Base-by-base conservation (phyloP, 1,140 invertebrate genomes). In the Macrocentrus cingulum region DNA sequence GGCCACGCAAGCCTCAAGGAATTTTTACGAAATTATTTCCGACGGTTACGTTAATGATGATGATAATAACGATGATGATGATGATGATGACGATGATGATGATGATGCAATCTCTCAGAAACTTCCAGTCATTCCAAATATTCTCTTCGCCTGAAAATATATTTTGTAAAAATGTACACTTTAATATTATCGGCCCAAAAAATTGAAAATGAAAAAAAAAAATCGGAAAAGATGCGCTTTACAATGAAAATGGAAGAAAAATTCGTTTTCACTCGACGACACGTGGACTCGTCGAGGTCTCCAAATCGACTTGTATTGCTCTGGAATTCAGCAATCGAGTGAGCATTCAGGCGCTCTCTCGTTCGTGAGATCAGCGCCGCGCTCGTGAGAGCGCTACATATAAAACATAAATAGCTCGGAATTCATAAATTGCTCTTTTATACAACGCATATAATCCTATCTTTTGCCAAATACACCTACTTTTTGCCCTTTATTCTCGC, bases 361-460 rank as follows among this genome's bases (percentile, higher is more conserved):
- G 15, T 51, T 15, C 9, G 34, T 32, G 13, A 25, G 25, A 13
- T 34, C 49, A n/a, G 49, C 25, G 18, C 25, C 8, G 18, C 25
- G 49, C 32, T 29, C 25, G 51, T 42, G 37, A 53, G 37, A 53
- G 34, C 36, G 36, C 16, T 53, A 41, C 37, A 23, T 53, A 41
- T n/a, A n/a, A n/a, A n/a, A n/a, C 37, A 41, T 62, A 62, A 62
- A 62, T 62, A 62, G 51, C 60, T 56, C 51, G 60, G 56, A 62
- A 62, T 62, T 59, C 60, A 71, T 71, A 71, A 69, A 71, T 71
- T 59, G 63, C 65, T 50, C 62, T 64, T 65, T 65, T 60, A 65
- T 59, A 61, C 49, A 54, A 60, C 57, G 51, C 34, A 34, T 49
- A 45, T 23, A 36, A 2, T 50, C 23, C 54, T 46, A 37, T 25